Evolutionary conservation across 2,888 invertebrate genomes (phyloP), one percentile per base, ranked within the genome.

Genomic region (Sinodicranocentrus sp.): DNA sequence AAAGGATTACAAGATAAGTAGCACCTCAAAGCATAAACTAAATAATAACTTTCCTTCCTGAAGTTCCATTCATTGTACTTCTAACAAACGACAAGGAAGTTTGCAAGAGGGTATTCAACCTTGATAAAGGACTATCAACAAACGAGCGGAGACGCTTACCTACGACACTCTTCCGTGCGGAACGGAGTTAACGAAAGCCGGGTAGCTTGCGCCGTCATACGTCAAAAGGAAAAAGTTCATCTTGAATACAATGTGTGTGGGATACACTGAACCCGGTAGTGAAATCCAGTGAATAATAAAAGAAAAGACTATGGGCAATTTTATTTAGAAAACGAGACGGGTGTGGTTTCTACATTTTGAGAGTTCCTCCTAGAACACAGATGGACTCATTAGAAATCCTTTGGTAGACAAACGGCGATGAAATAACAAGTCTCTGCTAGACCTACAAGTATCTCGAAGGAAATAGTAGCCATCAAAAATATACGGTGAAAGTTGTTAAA

Each of bases 221-320:
- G 76, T 57, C 63, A 68, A 77, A 67, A 39, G 33, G 28, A 23
- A 21, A 44, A 78, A 77, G 77, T 68, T 77, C 25, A 25, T 77
- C 28, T 59, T 48, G 10, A 19, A 15, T 17, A 39, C 17, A 44
- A 44, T 1, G n/a, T 21, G 21, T 57, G 17, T 77, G 25, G 57
- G 77, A 70, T 78, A 70, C 78, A 54, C 39, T 78, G 78, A 78
- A 78, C 78, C 78, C 78, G 78, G 78, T 70, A 70, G 78, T 78
- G 26, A 77, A 48, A 77, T 48, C 33, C 25, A 39, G 10, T 6
- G 54, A 21, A 54, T 44, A 67, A 44, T 44, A 33, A 43, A 39
- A 2, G 43, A 61, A 73, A 26, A 33, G n/a, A 33, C 28, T 13
- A 15, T 28, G 33, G 10, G 52, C n/a, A 57, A 21, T 5, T 19